phyloP scores from a whole-genome alignment of 2,113 vertebrate genomes.

The Cervus canadensis region DNA sequence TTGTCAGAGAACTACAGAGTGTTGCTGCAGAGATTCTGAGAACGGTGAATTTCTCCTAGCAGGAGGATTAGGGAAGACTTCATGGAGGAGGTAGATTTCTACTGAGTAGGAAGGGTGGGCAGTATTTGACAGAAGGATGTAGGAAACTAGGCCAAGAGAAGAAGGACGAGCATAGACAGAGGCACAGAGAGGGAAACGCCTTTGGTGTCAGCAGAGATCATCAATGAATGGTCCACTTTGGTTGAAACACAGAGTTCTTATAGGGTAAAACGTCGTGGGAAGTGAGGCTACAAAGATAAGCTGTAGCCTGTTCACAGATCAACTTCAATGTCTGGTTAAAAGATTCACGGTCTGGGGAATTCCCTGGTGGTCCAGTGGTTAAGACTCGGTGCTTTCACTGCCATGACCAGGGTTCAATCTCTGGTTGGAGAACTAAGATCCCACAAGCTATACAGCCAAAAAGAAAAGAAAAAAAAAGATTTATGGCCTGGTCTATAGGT shows the following conservation, averaged over 20 bases:
- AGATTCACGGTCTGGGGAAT: background rate
- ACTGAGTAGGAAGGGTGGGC: background rate
- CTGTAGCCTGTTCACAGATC: background rate
- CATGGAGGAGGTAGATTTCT: slow-evolving; percentile 2
- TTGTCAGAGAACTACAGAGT: background rate
- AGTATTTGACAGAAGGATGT: background rate
- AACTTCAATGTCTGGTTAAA: background rate
- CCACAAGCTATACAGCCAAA: background rate
- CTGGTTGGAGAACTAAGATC: background rate
- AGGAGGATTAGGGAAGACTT: background rate
- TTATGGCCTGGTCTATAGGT: background rate
- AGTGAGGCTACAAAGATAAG: background rate
- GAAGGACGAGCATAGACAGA: background rate
- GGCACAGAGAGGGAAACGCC: background rate
- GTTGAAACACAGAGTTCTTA: background rate
- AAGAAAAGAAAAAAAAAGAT: background rate
- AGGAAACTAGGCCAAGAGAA: background rate
- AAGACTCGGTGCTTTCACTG: background rate
- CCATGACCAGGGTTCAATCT: background rate
- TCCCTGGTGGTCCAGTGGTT: background rate
- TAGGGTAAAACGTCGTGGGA: background rate
- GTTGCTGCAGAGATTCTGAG: background rate
- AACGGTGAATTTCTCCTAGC: background rate
- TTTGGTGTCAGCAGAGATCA: background rate
- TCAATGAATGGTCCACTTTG: background rate